phyloP scores from a whole-genome alignment of 2,888 invertebrate genomes.

The Polydrusus cervinus region DNA sequence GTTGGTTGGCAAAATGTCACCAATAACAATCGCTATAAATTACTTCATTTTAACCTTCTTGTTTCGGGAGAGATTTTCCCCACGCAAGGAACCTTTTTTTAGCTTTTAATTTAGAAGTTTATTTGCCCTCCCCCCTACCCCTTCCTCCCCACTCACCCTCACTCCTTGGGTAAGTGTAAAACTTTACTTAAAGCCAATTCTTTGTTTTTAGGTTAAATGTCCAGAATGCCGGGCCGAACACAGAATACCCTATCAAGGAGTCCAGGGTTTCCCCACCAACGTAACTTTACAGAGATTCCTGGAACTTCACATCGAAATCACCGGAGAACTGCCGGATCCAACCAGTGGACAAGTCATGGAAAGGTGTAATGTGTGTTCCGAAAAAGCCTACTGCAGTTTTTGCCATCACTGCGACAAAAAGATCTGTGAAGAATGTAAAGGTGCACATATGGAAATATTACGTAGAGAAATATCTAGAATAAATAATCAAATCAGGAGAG shows the following conservation, averaged over 20 bases:
- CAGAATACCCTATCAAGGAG: slow-evolving; percentile 95
- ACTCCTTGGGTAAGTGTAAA: no score
- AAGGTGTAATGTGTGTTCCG: slow-evolving; percentile 93
- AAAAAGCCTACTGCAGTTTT: slow-evolving; percentile 89
- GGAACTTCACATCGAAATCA: slow-evolving; percentile 94
- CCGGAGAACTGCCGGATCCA: slow-evolving; percentile 92
- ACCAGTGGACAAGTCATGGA: slow-evolving; percentile 95
- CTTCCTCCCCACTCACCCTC: no score
- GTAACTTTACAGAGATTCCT: slow-evolving; percentile 95
- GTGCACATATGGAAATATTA: slow-evolving; percentile 96
- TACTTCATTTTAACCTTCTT: no score
- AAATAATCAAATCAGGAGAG: slow-evolving; percentile 81
- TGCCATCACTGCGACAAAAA: slow-evolving; percentile 98
- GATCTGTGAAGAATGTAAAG: slow-evolving; percentile 96
- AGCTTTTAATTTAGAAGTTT: no score
- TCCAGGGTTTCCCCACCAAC: slow-evolving; percentile 96
- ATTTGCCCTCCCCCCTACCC: no score
- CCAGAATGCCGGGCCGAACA: slow-evolving; percentile 99
- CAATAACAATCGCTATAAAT: no score
- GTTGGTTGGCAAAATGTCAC: no score
- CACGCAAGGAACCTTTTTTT: no score
- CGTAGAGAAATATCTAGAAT: slow-evolving; percentile 76
- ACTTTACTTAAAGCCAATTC: neutral
- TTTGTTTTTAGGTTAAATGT: slow-evolving; percentile 85
- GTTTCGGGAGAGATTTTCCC: no score